phyloP scores from a whole-genome alignment of 2,113 vertebrate species.

The Chunga burmeisteri region DNA sequence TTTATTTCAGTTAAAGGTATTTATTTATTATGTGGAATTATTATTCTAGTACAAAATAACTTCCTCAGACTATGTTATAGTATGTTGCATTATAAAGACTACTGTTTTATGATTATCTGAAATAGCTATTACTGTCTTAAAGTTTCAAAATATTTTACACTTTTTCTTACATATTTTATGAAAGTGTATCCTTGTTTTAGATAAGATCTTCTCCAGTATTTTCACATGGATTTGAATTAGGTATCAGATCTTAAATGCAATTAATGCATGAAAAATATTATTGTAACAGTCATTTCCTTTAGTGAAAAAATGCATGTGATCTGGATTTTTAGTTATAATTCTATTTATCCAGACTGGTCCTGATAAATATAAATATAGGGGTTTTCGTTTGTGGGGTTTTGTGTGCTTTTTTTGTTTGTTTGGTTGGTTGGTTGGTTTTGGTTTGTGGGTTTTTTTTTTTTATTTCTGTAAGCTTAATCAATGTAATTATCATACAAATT shows the following conservation, averaged over 20 bases:
- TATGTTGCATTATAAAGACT: neutral
- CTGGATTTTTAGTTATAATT: neutral
- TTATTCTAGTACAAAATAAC: neutral
- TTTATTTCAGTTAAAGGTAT: neutral
- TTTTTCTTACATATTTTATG: neutral
- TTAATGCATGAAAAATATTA: neutral
- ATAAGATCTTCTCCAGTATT: neutral
- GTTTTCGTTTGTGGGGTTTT: too few species aligned
- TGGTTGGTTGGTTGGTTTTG: too few species aligned
- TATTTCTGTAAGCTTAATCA: neutral
- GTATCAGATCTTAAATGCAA: neutral
- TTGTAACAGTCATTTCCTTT: neutral
- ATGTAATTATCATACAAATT: neutral
- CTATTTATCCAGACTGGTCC: neutral
- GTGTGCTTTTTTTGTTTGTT: too few species aligned
- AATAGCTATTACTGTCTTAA: neutral
- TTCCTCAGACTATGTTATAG: neutral
- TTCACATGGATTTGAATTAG: neutral
- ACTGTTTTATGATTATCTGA: neutral
- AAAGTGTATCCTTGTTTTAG: neutral
- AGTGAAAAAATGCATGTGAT: neutral
- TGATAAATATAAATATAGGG: neutral
- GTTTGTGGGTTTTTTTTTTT: neutral
- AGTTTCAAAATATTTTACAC: neutral
- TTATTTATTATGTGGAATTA: neutral